These are phyloP conservation scores for Mus minutoides DNA, from an alignment of 2,797 vertebrate genomes.

Conservation along the genomic window DNA sequence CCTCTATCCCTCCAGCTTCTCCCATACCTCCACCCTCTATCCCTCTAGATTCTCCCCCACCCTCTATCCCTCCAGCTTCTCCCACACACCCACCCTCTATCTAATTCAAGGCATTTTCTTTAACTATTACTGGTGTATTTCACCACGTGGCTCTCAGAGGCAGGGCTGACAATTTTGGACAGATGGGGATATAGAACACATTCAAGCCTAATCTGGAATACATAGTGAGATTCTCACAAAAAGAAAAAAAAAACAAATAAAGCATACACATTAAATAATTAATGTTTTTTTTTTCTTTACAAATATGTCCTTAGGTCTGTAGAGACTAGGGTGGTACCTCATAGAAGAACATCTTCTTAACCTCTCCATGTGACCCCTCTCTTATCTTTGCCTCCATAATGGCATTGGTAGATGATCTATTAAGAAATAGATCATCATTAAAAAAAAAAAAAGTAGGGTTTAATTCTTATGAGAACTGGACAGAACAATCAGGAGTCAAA, in stretches of 20 bases:
- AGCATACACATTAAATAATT: background rate
- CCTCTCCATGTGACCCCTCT: background rate
- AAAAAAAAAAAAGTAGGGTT: background rate
- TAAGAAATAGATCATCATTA: background rate
- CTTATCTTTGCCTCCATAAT: background rate
- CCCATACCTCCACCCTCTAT: background rate
- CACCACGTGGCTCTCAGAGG: background rate
- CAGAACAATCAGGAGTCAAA: background rate
- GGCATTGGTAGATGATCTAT: background rate
- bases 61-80: background rate
- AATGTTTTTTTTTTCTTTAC: background rate
- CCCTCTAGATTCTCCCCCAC: too few relatives aligned
- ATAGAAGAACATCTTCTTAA: too few relatives aligned
- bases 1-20: too few relatives aligned
- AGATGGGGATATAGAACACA: background rate
- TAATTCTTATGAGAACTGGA: background rate
- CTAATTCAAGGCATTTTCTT: background rate
- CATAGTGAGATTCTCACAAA: background rate
- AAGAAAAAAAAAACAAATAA: background rate
- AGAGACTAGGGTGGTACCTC: background rate
- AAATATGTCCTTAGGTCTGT: background rate
- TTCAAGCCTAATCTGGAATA: background rate
- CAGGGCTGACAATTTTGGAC: background rate
- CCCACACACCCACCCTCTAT: background rate
- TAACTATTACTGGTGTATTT: background rate